phyloP scores from a whole-genome alignment of 2,797 vertebrate genomes.

The Pseudochirops cupreus region DNA sequence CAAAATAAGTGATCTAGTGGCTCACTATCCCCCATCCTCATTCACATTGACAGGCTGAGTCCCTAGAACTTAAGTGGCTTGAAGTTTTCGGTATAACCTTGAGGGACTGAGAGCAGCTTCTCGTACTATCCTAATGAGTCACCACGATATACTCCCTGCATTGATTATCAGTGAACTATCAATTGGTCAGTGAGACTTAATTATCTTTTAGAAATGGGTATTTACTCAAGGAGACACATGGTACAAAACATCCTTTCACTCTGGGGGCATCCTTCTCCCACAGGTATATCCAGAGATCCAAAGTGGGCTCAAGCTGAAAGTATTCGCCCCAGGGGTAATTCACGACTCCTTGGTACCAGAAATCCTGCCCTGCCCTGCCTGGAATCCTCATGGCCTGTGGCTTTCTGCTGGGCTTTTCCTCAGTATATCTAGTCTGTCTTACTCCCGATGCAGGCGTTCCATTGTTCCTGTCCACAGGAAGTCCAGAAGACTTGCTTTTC shows the following conservation, averaged over 20 bases:
- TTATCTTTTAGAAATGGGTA: neutral
- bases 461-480: neutral
- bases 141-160: neutral
- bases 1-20: neutral
- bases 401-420: neutral
- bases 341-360: neutral
- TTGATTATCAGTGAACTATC: neutral
- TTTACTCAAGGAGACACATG: neutral
- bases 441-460: neutral
- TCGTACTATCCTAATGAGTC: neutral
- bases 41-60: neutral
- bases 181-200: neutral
- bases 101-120: neutral
- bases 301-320: neutral
- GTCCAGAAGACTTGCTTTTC: neutral
- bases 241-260: neutral
- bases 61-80: neutral
- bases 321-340: neutral
- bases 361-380: neutral
- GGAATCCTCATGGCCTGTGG: neutral
- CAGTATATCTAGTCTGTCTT: neutral
- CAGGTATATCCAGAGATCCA: neutral
- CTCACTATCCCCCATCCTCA: neutral
- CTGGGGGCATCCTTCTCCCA: neutral
- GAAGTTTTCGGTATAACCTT: neutral